Evolutionary conservation across 2,113 vertebrate genomes (phyloP), one percentile per base, ranked within the genome.

Genomic region (Ellobius talpinus): DNA sequence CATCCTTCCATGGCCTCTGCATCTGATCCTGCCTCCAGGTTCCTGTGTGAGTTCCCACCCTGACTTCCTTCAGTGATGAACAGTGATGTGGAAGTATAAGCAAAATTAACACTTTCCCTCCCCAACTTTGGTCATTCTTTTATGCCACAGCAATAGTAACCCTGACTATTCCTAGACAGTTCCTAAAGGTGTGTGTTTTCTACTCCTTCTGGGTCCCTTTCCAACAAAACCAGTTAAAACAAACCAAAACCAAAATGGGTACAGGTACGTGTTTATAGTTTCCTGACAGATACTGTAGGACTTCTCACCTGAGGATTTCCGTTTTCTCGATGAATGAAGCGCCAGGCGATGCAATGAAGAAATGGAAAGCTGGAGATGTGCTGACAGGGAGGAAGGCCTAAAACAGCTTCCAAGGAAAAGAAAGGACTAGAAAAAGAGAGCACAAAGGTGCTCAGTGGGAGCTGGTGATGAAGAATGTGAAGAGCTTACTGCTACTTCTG

Each of bases 181-280:
- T 95, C 70, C 65, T 79, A 73, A 90, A 89, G 42, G 31, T 24
- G 14, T 61, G 8, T 11, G 21, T 70, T 89, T 95, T 91, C 73
- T 16, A 36, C 4, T 58, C 33, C n/a, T 92, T 66, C 16, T 72
- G 77, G 58, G 76, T 70, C 29, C 77, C 73, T 78, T 88, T 14
- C 55, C 36, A 86, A 36, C 85, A 61, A 70, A 66, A 82, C 74
- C 29, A 78, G 21, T 21, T 90, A 50, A 21, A 89, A 92, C 36
- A 86, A 95, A 92, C 36, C 55, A 19, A 77, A 88, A 93, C 58
- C 68, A 87, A 74, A 96, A 95, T 45, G 52, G 52, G 26, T 63
- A 12, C n/a, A 89, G 31, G 63, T 58, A 4, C 14, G 73, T 29
- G 13, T 74, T 52, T 50, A 66, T 50, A 76, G 81, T 42, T 74